A percentile compares a stretch with the other conserved stretches of the same genome.
These are phyloP conservation scores for Dicentrarchus labrax DNA, from an alignment of 2,113 vertebrate species.

Conservation along the genomic window DNA sequence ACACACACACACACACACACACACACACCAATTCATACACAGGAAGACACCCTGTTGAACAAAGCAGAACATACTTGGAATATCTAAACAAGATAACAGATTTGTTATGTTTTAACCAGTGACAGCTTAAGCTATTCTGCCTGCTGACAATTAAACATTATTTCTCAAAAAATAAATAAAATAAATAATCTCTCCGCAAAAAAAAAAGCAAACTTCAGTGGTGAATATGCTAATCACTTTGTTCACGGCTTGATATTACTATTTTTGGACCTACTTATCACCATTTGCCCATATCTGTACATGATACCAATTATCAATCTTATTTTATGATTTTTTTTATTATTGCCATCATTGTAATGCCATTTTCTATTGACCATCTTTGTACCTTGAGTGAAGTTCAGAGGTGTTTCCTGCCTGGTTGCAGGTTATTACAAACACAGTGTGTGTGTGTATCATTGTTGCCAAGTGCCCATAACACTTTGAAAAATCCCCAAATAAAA, in stretches of 20 bases:
- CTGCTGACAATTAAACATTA: background rate
- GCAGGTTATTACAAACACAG: slow-evolving; percentile 5
- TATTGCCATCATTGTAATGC: background rate
- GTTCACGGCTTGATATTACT: background rate
- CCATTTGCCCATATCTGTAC: background rate
- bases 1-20: slow-evolving; percentile 8
- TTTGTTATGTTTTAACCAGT: background rate
- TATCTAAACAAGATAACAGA: background rate
- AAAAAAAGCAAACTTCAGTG: background rate
- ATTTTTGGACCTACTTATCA: background rate
- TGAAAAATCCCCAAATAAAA: background rate
- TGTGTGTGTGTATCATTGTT: background rate
- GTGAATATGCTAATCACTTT: background rate
- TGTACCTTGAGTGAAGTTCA: slow-evolving; percentile 35
- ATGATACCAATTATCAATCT: background rate
- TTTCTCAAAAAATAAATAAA: background rate
- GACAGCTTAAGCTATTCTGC: background rate
- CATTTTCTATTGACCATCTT: background rate
- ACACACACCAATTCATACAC: slow-evolving; percentile 10
- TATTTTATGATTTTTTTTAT: background rate
- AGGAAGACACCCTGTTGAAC: background rate
- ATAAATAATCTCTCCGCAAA: background rate
- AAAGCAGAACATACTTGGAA: background rate
- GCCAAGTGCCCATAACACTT: background rate
- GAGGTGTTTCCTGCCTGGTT: too few species aligned